A percentile compares a stretch with the other conserved stretches of the same genome.
These are phyloP conservation scores for Cebus imitator DNA, from an alignment of 2,113 vertebrate genomes.

Conservation along the genomic window DNA sequence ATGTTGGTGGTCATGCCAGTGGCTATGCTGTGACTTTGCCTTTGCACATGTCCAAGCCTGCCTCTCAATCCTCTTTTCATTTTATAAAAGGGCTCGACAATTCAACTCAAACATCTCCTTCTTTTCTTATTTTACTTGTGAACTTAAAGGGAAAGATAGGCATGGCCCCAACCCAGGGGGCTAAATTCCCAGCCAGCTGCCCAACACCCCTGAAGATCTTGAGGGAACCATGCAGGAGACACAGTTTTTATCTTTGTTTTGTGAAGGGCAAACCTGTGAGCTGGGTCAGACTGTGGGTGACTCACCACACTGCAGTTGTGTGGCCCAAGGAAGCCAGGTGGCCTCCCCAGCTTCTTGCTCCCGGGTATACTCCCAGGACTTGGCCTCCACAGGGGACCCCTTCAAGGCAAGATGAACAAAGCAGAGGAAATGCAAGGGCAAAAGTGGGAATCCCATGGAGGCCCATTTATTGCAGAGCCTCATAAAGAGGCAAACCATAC, in stretches of 20 bases:
- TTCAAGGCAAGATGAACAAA: background rate
- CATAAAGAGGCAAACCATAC: background rate
- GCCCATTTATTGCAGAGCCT: background rate
- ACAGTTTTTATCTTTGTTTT: background rate
- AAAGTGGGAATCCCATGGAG: background rate
- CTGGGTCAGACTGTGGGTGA: background rate
- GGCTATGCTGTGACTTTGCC: background rate
- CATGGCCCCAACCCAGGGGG: background rate
- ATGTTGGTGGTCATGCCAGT: background rate
- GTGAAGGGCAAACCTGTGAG: background rate
- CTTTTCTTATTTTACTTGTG: background rate
- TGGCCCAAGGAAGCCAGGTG: background rate
- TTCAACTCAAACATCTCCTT: background rate
- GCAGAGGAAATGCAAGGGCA: background rate
- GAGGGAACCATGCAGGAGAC: no score
- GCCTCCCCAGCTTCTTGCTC: background rate
- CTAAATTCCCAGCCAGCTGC: background rate
- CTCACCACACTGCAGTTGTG: background rate
- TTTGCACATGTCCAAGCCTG: background rate
- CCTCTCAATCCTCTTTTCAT: background rate
- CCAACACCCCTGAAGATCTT: background rate
- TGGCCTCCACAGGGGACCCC: background rate
- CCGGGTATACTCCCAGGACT: background rate
- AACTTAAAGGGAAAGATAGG: background rate
- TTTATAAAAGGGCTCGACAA: background rate